Evolutionary conservation across 1,140 invertebrate species (phyloP).

Genomic region (Homarus americanus): DNA sequence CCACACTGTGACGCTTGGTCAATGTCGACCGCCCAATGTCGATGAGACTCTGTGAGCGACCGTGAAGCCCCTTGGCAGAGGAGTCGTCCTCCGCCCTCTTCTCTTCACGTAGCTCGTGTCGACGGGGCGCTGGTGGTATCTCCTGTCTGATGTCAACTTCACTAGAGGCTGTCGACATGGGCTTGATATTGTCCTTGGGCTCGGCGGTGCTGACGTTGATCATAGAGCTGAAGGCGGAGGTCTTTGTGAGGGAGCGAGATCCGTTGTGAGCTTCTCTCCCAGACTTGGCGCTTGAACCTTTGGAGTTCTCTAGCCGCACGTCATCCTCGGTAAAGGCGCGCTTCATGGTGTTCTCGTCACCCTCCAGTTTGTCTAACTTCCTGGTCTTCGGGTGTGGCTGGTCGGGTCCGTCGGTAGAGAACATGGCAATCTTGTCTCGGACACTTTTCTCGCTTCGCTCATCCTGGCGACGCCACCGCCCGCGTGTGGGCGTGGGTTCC

Average conservation of each 20-base stretch:
- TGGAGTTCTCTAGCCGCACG: constrained; percentile 49
- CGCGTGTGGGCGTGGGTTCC: constrained; percentile 50
- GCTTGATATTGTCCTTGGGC: constrained; percentile 56
- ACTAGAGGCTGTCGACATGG: constrained; percentile 61
- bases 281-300: constrained; percentile 31
- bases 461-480: constrained; percentile 73
- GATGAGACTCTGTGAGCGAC: constrained; percentile 79
- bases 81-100: constrained; percentile 38
- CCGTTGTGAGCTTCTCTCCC: constrained; percentile 50
- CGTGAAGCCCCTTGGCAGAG: constrained; percentile 75
- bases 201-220: constrained; percentile 73
- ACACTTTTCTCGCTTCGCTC: constrained; percentile 87
- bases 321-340: constrained; percentile 69
- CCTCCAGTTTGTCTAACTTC: constrained; percentile 81
- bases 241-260: constrained; percentile 63
- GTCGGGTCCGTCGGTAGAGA: constrained; percentile 81
- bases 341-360: constrained; percentile 76
- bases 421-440: constrained; percentile 92
- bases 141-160: constrained; percentile 71
- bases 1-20: constrained; percentile 75
- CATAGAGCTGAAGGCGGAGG: constrained; percentile 73
- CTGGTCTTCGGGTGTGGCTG: constrained; percentile 77
- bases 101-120: constrained; percentile 30
- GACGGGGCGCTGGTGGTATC: constrained; percentile 23
- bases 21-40: constrained; percentile 78